These are phyloP conservation scores for Thalassoma bifasciatum DNA, from an alignment of 2,113 vertebrate species.

Conservation along the genomic window DNA sequence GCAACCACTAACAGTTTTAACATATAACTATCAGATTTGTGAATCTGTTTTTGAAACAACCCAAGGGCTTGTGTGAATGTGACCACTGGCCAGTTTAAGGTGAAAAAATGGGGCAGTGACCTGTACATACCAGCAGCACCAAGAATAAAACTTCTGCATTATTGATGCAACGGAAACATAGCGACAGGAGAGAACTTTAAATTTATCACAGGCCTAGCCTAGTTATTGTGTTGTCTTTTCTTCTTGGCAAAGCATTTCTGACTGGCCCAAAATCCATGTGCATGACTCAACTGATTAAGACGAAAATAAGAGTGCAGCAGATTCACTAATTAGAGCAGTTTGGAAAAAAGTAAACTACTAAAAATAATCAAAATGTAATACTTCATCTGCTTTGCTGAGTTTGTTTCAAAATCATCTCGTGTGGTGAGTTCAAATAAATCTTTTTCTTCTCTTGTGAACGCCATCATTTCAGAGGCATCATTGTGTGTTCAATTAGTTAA, in stretches of 20 bases:
- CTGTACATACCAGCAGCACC: constrained; percentile 62
- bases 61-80: constrained; percentile 21
- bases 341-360: not conserved
- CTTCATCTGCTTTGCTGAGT: not conserved
- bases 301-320: not conserved
- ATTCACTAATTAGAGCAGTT: not conserved
- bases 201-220: constrained; percentile 13
- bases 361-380: not conserved
- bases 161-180: constrained; percentile 68
- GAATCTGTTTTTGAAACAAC: not conserved
- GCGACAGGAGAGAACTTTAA: constrained; percentile 26
- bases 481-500: not conserved
- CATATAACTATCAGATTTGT: not conserved
- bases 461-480: not conserved
- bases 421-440: not conserved
- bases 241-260: not conserved
- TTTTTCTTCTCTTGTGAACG: not conserved
- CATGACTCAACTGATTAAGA: constrained; percentile 8
- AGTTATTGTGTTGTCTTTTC: not conserved
- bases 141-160: constrained; percentile 72
- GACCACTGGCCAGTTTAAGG: constrained; percentile 63
- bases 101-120: constrained; percentile 61
- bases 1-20: not conserved
- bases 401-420: not conserved
- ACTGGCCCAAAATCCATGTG: not conserved